Evolutionary conservation across 2,888 invertebrate genomes (phyloP), one percentile per base, ranked within the genome.

Genomic region (Eurytoma californica): DNA sequence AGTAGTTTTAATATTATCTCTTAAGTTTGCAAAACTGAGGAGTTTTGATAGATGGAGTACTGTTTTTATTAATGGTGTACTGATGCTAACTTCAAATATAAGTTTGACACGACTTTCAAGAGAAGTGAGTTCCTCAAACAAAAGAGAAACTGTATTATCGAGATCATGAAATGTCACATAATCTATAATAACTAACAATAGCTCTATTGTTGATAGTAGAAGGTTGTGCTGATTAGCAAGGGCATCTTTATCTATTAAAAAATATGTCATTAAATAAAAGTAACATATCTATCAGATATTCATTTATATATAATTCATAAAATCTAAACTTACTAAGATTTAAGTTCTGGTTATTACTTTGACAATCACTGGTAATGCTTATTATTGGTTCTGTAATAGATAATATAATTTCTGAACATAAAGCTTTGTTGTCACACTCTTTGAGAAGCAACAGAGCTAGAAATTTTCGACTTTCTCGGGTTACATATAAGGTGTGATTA

Each of bases 401-500:
- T 18, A 86, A 85, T 2, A 95, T 86, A 9, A 95, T 92, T 80
- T 92, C 90, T 77, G 92, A 90, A 20, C 93, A 92, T 55, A 93
- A 91, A 16, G 88, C 69, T 13, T 39, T 61, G 66, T 90, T 87
- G 3, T 82, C 82, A 47, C 85, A 84, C 80, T 90, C 89, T 0
- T 82, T 73, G 51, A 85, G 73, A 1, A 90, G 82, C 30, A 90
- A 80, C 5, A 83, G 80, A 70, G 87, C 92, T 20, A 95, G 90
- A 84, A 95, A 93, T 78, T 92, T 92, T 74, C 94, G 93, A 9
- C 94, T 93, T 86, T 94, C 94, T 57, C 94, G 92, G 0, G 93
- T 92, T 13, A 95, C 93, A 86, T 95, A 96, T 58, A 95, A 91
- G 0, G 95, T 95, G 80, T 94, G 93, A 87, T 93, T 93, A 74